Percentiles rank a stretch among this genome's conserved stretches.
Conservation (phyloP, 1,140 invertebrate genomes). For the Akabosia matsudoensis region DNA sequence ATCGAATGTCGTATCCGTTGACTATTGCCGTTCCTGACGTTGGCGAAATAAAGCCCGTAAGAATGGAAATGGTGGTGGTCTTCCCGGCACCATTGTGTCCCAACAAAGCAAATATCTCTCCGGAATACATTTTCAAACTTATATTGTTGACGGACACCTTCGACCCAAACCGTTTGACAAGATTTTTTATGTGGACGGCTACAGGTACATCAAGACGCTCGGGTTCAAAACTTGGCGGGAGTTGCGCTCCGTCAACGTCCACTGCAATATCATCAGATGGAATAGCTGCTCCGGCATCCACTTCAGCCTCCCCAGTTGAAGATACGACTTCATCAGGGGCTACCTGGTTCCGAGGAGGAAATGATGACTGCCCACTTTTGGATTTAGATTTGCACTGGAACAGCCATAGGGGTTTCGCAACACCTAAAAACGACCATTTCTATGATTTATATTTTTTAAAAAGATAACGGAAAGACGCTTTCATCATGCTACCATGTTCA, state of each 20-base stretch:
- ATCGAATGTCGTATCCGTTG: conserved; percentile 65
- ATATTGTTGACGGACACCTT: not conserved
- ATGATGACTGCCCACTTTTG: too few relatives aligned
- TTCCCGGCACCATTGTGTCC: conserved; percentile 42
- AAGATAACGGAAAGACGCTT: too few relatives aligned
- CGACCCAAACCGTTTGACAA: conserved; percentile 45
- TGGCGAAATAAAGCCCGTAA: conserved; percentile 64
- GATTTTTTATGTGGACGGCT: conserved; percentile 47
- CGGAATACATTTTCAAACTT: not conserved
- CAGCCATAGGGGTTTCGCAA: too few relatives aligned
- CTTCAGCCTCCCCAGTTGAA: too few relatives aligned
- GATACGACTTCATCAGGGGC: too few relatives aligned
- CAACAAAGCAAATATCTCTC: conserved; percentile 8
- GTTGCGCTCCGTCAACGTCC: not conserved
- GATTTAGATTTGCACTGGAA: too few relatives aligned
- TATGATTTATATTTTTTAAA: too few relatives aligned
- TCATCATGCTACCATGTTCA: too few relatives aligned
- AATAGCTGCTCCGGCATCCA: too few relatives aligned
- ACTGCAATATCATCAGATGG: too few relatives aligned
- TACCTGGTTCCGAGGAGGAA: too few relatives aligned
- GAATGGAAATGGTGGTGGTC: conserved; percentile 63
- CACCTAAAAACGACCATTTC: too few relatives aligned
- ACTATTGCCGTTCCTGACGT: conserved; percentile 58
- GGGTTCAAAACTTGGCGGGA: not conserved
- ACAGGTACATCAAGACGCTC: not conserved